These are phyloP conservation scores for Cephus sareptanus DNA, from an alignment of 2,888 invertebrate species.

Conservation along the genomic window DNA sequence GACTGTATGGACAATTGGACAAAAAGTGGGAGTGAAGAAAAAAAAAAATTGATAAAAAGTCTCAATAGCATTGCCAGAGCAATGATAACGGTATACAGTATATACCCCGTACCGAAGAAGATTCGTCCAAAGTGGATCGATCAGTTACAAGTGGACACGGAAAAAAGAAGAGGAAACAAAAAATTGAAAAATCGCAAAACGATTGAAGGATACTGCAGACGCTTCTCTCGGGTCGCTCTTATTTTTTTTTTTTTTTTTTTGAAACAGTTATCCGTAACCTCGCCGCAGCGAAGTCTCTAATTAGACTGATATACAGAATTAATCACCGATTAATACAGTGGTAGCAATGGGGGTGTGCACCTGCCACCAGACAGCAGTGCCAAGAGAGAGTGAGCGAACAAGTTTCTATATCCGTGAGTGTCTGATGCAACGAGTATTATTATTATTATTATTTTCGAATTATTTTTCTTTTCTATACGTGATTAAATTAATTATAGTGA, in stretches of 20 bases:
- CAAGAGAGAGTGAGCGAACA: constrained; percentile 46
- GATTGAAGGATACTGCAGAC: too few relatives aligned
- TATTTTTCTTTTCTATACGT: constrained; percentile 11
- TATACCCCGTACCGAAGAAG: too few relatives aligned
- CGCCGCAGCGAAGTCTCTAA: too few relatives aligned
- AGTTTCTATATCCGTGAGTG: constrained; percentile 28
- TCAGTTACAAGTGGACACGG: too few relatives aligned
- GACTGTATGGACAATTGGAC: constrained; percentile 2
- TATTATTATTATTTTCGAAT: neutral
- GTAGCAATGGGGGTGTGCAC: constrained; percentile 63
- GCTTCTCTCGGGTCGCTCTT: too few relatives aligned
- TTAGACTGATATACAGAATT: constrained; percentile 17
- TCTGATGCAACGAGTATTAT: neutral
- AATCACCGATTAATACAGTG: constrained; percentile 43
- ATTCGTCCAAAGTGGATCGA: too few relatives aligned
- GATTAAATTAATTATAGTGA: constrained; percentile 42
- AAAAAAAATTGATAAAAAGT: constrained; percentile 12
- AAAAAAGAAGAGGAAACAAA: too few relatives aligned
- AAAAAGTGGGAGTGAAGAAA: constrained; percentile 20
- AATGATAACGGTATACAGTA: too few relatives aligned
- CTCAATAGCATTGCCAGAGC: constrained; percentile 6
- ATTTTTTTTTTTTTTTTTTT: neutral
- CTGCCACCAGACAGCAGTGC: constrained; percentile 60
- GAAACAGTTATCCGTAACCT: neutral
- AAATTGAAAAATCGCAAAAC: too few relatives aligned